Evolutionary conservation across 2,797 vertebrate species (phyloP).

Genomic region (Pangasius sanitwongsei): DNA sequence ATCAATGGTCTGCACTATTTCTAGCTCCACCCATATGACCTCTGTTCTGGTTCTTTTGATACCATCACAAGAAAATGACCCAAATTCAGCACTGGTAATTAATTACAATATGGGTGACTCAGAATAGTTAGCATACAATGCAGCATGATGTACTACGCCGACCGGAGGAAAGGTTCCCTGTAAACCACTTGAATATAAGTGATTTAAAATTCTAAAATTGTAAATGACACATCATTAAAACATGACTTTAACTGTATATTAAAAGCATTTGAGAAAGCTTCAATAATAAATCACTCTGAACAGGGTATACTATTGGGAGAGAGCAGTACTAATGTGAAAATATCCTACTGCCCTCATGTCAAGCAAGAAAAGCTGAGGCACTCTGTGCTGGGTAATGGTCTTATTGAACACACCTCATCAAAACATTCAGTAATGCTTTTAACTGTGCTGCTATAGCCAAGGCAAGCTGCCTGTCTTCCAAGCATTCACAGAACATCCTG

Average conservation of each 20-base stretch:
- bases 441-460: constrained; percentile 42
- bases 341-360: constrained; percentile 13
- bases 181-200: background rate
- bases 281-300: background rate
- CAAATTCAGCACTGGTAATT: background rate
- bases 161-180: background rate
- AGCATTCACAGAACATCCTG: background rate
- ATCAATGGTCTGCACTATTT: background rate
- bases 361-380: constrained; percentile 28
- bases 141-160: background rate
- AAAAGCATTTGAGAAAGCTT: constrained; percentile 15
- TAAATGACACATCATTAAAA: background rate
- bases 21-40: background rate
- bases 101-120: background rate
- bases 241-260: background rate
- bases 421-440: constrained; percentile 68
- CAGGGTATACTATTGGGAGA: background rate
- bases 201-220: background rate
- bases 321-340: background rate
- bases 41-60: background rate
- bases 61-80: background rate
- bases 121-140: background rate
- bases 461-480: background rate
- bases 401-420: constrained; percentile 50
- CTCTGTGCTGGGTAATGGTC: constrained; percentile 32